Base-by-base conservation (phyloP, 2,113 vertebrate genomes). In the Gymnobelideus leadbeateri region DNA sequence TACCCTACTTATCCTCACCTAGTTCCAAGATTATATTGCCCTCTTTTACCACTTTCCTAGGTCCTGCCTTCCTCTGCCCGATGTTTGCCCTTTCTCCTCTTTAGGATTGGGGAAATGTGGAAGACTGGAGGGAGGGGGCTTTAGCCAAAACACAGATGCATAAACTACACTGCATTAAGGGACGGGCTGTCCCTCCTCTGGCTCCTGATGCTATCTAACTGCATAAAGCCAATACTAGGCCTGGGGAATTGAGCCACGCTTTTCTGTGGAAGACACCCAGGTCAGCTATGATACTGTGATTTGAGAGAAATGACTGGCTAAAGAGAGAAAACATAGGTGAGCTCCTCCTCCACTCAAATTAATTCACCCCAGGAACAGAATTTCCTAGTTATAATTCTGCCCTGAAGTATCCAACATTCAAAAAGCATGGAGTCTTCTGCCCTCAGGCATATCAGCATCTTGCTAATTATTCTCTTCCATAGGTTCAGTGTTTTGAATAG, bases 381-480 rank as follows among this genome's bases (percentile, higher is more conserved):
- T 68, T 68, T 68, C 61, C 31, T n/a, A 16, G 61, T 19, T 37
- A 68, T 68, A n/a, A 68, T 68, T 68, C 31, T n/a, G 61, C 11
- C 16, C 37, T 77, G 61, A 77, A 19, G 11, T 61, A 31, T 31
- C 55, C 55, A 61, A 3, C 11, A 4, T 68, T 68, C 31, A 31
- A 37, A 68, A 37, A 37, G 28, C 10, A 10, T 89, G 51, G 14
- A 37, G 90, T 6, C 43, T 95, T 91, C 61, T 77, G 31, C 8
- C 89, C 57, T 95, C 91, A 91, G 24, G 23, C 26, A 93, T 90
- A 61, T 46, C 55, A 93, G 68, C 90, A 49, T 90, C 49, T 26
- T 91, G 49, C n/a, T 92, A 91, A 91, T 7, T 92, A 90, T 90
- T 23, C 43, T 95, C 23, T 94, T 89, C 51, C 91, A 94, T 50